Evolutionary conservation across 2,797 vertebrate genomes (phyloP).

Genomic region (Siniperca scherzeri): DNA sequence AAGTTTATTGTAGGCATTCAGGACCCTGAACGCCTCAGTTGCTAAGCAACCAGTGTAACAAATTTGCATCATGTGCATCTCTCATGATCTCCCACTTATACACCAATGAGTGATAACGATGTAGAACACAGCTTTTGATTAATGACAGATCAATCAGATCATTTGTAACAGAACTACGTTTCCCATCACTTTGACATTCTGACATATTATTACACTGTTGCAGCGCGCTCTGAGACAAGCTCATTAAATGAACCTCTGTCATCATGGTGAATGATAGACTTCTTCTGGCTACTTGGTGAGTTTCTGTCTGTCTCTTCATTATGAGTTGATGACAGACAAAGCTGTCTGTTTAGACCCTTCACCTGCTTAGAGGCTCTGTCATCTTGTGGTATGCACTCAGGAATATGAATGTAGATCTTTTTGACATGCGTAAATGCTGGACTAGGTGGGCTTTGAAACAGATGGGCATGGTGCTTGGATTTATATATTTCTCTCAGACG

Average conservation of each 20-base stretch:
- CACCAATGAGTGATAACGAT: neutral
- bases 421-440: constrained; percentile 8
- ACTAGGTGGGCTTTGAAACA: constrained; percentile 17
- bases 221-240: constrained; percentile 13
- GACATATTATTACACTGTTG: neutral
- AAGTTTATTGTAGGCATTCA: neutral
- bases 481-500: neutral
- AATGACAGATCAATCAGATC: neutral
- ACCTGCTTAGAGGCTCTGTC: constrained; percentile 29
- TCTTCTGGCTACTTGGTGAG: constrained; percentile 35
- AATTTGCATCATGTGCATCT: neutral
- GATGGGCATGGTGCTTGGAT: constrained; percentile 27
- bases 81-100: neutral
- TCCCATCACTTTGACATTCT: constrained; percentile 28
- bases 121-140: constrained; percentile 8
- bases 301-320: constrained; percentile 64
- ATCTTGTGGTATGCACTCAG: constrained; percentile 29
- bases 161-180: constrained; percentile 27
- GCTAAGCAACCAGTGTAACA: neutral
- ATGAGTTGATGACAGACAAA: constrained; percentile 65
- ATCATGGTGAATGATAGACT: constrained; percentile 57
- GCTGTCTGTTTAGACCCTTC: constrained; percentile 46
- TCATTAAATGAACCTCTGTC: constrained; percentile 59
- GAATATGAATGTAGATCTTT: constrained; percentile 23
- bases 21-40: neutral